Evolutionary conservation across 2,113 vertebrate genomes (phyloP).

Genomic region (Odocoileus virginianus): DNA sequence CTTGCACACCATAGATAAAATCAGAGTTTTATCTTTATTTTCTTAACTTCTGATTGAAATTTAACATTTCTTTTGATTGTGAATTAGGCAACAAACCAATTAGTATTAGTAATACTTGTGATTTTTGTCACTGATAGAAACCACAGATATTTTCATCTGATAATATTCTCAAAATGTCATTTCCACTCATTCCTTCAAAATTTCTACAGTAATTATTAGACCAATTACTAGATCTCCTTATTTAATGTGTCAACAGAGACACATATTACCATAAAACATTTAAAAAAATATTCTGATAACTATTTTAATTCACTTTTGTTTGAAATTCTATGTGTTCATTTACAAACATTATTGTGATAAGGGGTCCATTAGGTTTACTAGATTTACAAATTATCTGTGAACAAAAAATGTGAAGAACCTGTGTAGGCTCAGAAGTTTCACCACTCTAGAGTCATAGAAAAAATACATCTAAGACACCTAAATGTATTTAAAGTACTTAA

Average conservation of each 20-base stretch:
- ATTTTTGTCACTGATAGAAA: slow-evolving; percentile 9
- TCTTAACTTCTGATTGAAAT: slow-evolving; percentile 6
- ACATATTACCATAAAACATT: background rate
- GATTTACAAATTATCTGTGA: background rate
- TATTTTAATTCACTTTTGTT: slow-evolving; percentile 12
- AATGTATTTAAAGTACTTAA: background rate
- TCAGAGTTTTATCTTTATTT: background rate
- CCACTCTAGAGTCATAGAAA: background rate
- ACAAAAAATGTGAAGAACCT: background rate
- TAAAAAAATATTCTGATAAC: background rate
- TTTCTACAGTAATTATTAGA: background rate
- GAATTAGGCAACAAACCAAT: background rate
- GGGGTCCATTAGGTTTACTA: background rate
- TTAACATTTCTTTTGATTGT: background rate
- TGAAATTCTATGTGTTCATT: background rate
- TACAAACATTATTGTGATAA: background rate
- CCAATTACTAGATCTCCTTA: background rate
- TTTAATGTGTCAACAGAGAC: background rate
- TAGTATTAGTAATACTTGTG: background rate
- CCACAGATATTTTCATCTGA: background rate
- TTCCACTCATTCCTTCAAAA: slow-evolving; percentile 19
- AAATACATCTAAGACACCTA: background rate
- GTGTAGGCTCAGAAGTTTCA: background rate
- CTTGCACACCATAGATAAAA: background rate
- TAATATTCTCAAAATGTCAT: slow-evolving; percentile 16